A percentile compares a stretch with the other conserved stretches of the same genome.
phyloP scores from a whole-genome alignment of 2,113 vertebrate genomes.

The Sorex fumeus region DNA sequence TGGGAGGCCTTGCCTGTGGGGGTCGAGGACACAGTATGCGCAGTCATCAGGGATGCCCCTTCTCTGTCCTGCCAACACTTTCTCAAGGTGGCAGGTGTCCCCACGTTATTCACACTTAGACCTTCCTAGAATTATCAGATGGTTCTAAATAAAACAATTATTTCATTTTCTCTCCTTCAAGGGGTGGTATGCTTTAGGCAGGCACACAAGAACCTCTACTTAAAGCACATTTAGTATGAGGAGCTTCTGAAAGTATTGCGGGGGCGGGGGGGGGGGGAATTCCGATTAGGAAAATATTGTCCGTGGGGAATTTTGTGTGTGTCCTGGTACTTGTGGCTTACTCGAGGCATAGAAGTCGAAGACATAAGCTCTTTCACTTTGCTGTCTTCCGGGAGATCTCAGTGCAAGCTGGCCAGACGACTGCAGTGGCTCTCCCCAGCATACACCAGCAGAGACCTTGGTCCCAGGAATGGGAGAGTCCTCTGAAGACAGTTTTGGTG shows the following conservation, averaged over 20 bases:
- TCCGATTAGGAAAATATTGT: neutral
- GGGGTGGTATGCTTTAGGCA: neutral
- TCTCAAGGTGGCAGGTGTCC: too few relatives aligned
- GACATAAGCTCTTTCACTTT: neutral
- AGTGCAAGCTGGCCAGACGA: neutral
- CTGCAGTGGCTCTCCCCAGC: accelerated
- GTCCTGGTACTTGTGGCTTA: accelerated
- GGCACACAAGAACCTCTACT: too few relatives aligned
- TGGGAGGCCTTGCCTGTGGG: neutral
- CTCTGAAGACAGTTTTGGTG: neutral
- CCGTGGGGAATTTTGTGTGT: accelerated
- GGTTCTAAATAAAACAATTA: neutral
- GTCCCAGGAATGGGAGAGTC: too few relatives aligned
- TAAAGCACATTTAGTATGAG: neutral
- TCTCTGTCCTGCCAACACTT: neutral
- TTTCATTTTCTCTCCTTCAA: neutral
- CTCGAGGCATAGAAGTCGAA: neutral
- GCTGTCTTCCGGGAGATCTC: neutral
- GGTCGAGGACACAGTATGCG: neutral
- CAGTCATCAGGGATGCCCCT: neutral
- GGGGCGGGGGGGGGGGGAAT: too few relatives aligned
- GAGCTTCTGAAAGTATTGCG: too few relatives aligned
- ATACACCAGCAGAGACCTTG: accelerated
- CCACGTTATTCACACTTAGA: neutral
- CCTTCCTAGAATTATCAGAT: neutral